Base-by-base conservation (phyloP, 2,797 vertebrate species). In the Tokudaia muenninki region DNA sequence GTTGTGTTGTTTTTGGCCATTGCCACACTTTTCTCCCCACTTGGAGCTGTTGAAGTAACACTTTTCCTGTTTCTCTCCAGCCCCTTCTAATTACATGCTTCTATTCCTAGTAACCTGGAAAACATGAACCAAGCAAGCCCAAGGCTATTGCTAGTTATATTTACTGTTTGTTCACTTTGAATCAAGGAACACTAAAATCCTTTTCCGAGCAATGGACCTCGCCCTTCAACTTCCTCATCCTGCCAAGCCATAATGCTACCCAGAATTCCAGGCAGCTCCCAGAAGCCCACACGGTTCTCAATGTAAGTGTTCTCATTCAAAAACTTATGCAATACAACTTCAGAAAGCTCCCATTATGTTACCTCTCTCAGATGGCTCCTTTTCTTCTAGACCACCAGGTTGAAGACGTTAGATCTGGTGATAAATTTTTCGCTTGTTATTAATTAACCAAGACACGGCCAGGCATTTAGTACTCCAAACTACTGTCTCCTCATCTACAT, bases 51-150 rank as follows among this genome's bases (percentile, higher is more conserved):
- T 74, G 74, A 94, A 82, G 37, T 87, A n/a, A 93, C 6, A 41
- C 21, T 63, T 81, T 95, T 47, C 50, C 34, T 37, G 4, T 94
- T 88, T 80, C 12, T 94, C 31, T 92, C 55, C 50, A 94, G 75
- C 22, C 47, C 21, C 47, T 94, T 94, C 61, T 89, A 80, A 92
- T 80, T 84, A 44, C 77, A 37, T 44, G 63, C 55, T 96, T 96
- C 52, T 93, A 86, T 94, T 95, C 81, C 29, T 92, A 75, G 61
- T 52, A 91, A 89, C 65, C 31, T 50, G 86, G 81, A 74, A 96
- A 75, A 89, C 70, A 44, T 19, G 50, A 75, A 83, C 59, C 41
- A 67, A 63, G 82, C 9, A 17, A 55, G 63, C 19, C 72, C 47
- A 72, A 19, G 31, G 57, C 78, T 83, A 22, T 26, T 29, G 19